These are phyloP conservation scores for Ophion ellenae DNA, from an alignment of 2,888 invertebrate genomes.

Conservation along the genomic window DNA sequence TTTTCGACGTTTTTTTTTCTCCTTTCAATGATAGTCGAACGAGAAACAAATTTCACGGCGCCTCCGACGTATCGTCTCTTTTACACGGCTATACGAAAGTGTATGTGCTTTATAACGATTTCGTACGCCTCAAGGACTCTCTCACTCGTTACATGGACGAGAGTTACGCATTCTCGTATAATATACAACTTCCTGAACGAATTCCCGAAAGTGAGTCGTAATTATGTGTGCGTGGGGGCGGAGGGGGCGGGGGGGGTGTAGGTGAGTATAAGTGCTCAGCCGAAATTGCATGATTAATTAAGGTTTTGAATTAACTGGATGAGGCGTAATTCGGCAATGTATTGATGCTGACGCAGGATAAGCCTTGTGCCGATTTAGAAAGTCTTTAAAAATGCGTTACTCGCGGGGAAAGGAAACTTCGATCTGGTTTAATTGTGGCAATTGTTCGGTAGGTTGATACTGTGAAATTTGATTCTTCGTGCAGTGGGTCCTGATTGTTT, in stretches of 20 bases:
- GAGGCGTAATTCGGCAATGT: conserved; percentile 23
- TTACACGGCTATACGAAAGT: background rate
- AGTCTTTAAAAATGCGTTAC: background rate
- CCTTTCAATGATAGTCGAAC: conserved; percentile 17
- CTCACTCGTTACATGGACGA: conserved; percentile 20
- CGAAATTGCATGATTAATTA: conserved; percentile 43
- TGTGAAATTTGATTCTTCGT: background rate
- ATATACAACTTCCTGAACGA: conserved; percentile 49
- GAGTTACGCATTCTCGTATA: conserved; percentile 32
- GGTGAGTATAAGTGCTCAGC: background rate
- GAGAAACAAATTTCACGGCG: conserved; percentile 23
- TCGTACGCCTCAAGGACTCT: conserved; percentile 49
- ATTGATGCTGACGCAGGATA: background rate
- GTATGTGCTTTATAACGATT: conserved; percentile 36
- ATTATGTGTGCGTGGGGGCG: conserved; percentile 4
- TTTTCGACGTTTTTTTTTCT: conserved; percentile 18
- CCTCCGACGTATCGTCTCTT: conserved; percentile 10
- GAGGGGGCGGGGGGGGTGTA: background rate
- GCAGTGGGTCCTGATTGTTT: background rate
- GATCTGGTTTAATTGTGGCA: background rate
- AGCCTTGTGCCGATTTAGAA: conserved; percentile 19
- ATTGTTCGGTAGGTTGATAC: background rate
- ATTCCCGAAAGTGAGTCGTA: conserved; percentile 1
- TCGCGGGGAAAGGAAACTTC: background rate
- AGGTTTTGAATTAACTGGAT: conserved; percentile 19